A percentile compares a stretch with the other conserved stretches of the same genome.
phyloP scores from a whole-genome alignment of 2,888 invertebrate genomes.

The Odontocolon sp. region DNA sequence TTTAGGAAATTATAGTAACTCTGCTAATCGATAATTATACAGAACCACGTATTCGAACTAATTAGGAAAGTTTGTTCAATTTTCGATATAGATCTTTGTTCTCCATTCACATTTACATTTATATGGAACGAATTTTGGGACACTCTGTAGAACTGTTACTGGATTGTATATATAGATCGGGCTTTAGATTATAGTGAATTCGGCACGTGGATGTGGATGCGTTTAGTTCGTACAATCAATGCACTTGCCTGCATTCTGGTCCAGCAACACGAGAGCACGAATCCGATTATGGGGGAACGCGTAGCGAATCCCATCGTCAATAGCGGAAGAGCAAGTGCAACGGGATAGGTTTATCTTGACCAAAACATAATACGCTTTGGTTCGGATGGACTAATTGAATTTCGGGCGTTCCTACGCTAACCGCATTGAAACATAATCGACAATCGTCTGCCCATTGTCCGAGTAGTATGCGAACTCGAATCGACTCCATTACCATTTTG shows the following conservation, averaged over 20 bases:
- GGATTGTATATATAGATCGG: background rate
- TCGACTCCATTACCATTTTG: background rate
- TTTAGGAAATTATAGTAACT: too few species aligned
- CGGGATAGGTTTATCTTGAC: conserved; percentile 9
- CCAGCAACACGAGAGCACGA: conserved; percentile 37
- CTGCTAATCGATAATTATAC: too few species aligned
- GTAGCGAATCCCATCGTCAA: conserved; percentile 30
- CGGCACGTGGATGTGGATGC: background rate
- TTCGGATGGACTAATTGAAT: conserved; percentile 26
- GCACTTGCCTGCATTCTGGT: conserved; percentile 11
- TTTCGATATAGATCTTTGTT: too few species aligned
- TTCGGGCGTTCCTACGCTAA: conserved; percentile 41
- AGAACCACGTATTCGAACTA: too few species aligned
- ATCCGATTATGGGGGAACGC: conserved; percentile 48
- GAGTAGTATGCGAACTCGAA: background rate
- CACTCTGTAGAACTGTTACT: background rate
- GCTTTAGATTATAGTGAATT: conserved; percentile 34
- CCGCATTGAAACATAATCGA: conserved; percentile 32
- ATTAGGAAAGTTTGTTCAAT: too few species aligned
- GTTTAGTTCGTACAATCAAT: conserved; percentile 30
- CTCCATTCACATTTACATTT: too few species aligned
- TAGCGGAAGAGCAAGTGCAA: conserved; percentile 24
- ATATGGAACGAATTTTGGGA: background rate
- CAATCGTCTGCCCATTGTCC: conserved; percentile 27
- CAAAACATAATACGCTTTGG: conserved; percentile 2